These are phyloP conservation scores for Archips xylosteana DNA, from an alignment of 2,888 invertebrate genomes.

Conservation along the genomic window DNA sequence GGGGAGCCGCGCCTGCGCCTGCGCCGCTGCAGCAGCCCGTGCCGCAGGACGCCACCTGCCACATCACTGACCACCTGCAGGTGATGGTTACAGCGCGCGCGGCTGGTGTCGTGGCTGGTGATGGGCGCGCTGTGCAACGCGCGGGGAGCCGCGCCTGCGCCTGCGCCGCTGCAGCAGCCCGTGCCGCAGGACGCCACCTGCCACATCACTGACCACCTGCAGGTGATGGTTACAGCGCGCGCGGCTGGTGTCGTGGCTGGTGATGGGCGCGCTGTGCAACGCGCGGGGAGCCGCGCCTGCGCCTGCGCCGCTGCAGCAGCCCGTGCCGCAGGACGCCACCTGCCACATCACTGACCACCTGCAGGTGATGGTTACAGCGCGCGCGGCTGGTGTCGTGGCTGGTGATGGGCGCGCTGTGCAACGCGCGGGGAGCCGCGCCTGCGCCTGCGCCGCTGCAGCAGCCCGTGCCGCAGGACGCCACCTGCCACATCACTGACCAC, in stretches of 20 bases:
- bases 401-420: background rate
- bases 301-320: constrained; percentile 90
- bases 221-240: constrained; percentile 84
- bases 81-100: constrained; percentile 54
- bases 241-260: too few species aligned
- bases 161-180: constrained; percentile 91
- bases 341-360: constrained; percentile 99
- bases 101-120: constrained; percentile 51
- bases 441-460: constrained; percentile 89
- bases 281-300: too few species aligned
- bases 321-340: constrained; percentile 98
- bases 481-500: constrained; percentile 98
- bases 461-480: constrained; percentile 98
- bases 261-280: background rate
- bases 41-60: constrained; percentile 97
- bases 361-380: constrained; percentile 86
- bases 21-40: constrained; percentile 92
- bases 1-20: constrained; percentile 54
- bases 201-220: constrained; percentile 98
- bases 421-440: constrained; percentile 13
- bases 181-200: constrained; percentile 98
- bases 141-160: too few species aligned
- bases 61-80: constrained; percentile 99
- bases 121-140: constrained; percentile 92
- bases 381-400: too few species aligned